Base-by-base conservation (phyloP, 64 coral and sea anemone genomes). In the Montipora sp. region DNA sequence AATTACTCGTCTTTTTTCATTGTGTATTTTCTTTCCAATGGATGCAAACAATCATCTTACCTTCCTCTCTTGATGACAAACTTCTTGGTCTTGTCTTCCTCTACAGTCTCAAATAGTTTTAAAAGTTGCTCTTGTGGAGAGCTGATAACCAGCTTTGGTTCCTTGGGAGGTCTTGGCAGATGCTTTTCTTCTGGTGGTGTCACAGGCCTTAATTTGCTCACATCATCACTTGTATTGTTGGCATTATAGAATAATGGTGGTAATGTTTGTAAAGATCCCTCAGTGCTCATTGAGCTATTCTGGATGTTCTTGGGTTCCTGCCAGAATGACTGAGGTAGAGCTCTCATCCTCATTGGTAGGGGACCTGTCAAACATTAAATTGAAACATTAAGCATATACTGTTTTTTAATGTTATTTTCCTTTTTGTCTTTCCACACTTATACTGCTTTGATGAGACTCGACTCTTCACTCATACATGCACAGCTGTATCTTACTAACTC, bases 311-410 rank as follows among this genome's bases (percentile, higher is more conserved):
- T 78, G 3, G 96, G 96, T 88, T 98, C 94, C 18, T 95, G 94
- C 86, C 94, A 98, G 78, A 98, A 98, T n/a, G 96, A 98, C n/a
- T 98, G 96, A 68, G 96, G 96, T 46, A 98, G 77, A 27, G 96
- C 94, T 24, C 96, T 83, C 91, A 95, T 87, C 78, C 91, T 93
- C 96, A 98, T 98, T 23, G 96, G 96, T 20, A 98, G 63, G 3
- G 96, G 96, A 51, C 95, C 96, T 98, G 77, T 9, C 76, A 93
- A 44, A 47, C 21, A 51, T 80, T 47, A 45, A 46, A 24, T 63
- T 63, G 60, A 75, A 75, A 93, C 43, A 23, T 50, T 45, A 43
- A 84, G 8, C 60, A 57, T 63, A 63, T 12, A 3, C 3, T 14
- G 81, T 9, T 18, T 63, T 44, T 8, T 44, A 36, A 3, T 44